Conservation (phyloP, 2,113 vertebrate species). For the Pantherophis guttatus region DNA sequence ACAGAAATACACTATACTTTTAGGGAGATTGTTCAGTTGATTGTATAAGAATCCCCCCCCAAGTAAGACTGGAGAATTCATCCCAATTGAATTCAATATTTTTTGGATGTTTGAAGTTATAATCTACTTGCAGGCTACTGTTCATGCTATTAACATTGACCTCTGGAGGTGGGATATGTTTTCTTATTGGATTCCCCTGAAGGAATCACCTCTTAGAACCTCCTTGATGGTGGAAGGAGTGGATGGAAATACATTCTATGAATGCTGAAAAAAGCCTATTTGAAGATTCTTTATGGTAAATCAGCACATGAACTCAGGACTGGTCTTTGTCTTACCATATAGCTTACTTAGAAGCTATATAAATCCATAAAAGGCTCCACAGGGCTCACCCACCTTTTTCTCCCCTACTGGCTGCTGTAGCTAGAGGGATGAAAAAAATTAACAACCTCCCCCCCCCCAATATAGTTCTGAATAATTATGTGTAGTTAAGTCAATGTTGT, state of each 20-base stretch:
- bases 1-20: not conserved
- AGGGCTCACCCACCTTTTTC: not conserved
- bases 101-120: not conserved
- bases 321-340: not conserved
- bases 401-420: not conserved
- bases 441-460: not conserved
- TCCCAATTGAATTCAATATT: not conserved
- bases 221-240: not conserved
- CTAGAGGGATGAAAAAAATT: not conserved
- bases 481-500: not conserved
- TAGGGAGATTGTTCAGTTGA: not conserved
- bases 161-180: not conserved
- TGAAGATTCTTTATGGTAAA: not conserved
- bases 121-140: not conserved
- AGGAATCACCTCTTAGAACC: not conserved
- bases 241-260: not conserved
- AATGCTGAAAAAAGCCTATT: not conserved
- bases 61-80: not conserved
- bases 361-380: not conserved
- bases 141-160: not conserved
- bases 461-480: not conserved
- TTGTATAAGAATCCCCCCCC: not conserved
- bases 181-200: not conserved
- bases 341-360: not conserved
- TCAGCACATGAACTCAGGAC: not conserved